Base-by-base conservation (phyloP, 2,797 vertebrate species). In the Paguma larvata region DNA sequence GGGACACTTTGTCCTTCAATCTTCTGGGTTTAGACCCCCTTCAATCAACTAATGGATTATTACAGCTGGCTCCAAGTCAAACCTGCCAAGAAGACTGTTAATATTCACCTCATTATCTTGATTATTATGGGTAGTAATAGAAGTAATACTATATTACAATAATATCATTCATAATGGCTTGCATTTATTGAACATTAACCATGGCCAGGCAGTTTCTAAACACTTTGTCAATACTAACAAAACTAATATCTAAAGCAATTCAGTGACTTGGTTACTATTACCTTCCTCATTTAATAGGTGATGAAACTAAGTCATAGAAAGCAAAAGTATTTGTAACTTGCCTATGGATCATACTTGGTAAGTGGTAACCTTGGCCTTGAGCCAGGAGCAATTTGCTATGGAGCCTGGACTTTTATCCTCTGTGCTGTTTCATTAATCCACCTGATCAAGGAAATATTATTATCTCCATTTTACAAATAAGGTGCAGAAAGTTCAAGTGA, bases 101-200 rank as follows among this genome's bases (percentile, higher is more conserved):
- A 78, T 48, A 75, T 34, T 84, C n/a, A 70, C 51, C 63, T 87
- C 65, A 84, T 72, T 65, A n/a, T 38, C 56, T 88, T 89, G 53
- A 62, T 86, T 73, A 75, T 87, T 63, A 65, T 18, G 12, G 41
- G 5, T 14, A 70, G 18, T 15, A 73, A 53, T 8, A 78, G 65
- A 82, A 84, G 32, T 41, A 46, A 51, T 77, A 41, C 3, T 73
- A 11, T 65, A 62, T 44, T 46, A 89, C 1, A 82, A 77, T 32
- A 87, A 51, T 87, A 56, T 65, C 15, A 59, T 86, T 77, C n/a
- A 90, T 15, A 34, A 65, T 46, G 44, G 7, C 11, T 85, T 82
- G 19, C 6, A 16, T 84, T 48, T 85, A 59, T 32, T 53, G 34
- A 93, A 9, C 27, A 96, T 56, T 70, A 82, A 48, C 41, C 34